Percentiles rank a stretch among this genome's conserved stretches.
phyloP scores from a whole-genome alignment of 1,140 invertebrate species.

The Trinorchestia longiramus region DNA sequence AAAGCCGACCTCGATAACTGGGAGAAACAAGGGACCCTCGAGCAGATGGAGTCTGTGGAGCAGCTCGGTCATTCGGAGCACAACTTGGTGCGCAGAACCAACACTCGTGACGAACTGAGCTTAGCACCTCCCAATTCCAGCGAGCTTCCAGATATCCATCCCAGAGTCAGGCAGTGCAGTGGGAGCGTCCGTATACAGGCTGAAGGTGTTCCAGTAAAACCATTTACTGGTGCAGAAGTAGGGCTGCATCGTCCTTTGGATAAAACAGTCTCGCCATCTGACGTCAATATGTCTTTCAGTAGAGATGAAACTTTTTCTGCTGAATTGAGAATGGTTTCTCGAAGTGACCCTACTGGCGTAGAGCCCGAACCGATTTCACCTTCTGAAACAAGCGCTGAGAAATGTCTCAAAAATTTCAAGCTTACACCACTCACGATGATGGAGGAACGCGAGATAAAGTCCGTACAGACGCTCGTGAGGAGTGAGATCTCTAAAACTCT shows the following conservation, averaged over 20 bases:
- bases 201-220: not conserved
- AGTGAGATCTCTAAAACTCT: not conserved
- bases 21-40: slow-evolving; percentile 28
- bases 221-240: not conserved
- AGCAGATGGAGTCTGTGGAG: slow-evolving; percentile 46
- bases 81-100: not conserved
- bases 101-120: slow-evolving; percentile 16
- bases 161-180: not conserved
- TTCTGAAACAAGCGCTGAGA: not conserved
- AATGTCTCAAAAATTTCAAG: too few species aligned
- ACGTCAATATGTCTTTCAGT: not conserved
- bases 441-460: not conserved
- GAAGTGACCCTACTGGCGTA: not conserved
- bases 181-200: not conserved
- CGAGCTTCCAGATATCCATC: not conserved
- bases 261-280: not conserved
- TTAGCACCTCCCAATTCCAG: not conserved
- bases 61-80: slow-evolving; percentile 14
- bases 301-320: not conserved
- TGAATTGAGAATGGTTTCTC: not conserved
- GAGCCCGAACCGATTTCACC: not conserved
- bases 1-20: not conserved
- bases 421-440: not conserved
- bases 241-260: not conserved
- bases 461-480: not conserved